These are phyloP conservation scores for Cardiocondyla obscurior DNA, from an alignment of 1,140 invertebrate genomes.

Conservation along the genomic window DNA sequence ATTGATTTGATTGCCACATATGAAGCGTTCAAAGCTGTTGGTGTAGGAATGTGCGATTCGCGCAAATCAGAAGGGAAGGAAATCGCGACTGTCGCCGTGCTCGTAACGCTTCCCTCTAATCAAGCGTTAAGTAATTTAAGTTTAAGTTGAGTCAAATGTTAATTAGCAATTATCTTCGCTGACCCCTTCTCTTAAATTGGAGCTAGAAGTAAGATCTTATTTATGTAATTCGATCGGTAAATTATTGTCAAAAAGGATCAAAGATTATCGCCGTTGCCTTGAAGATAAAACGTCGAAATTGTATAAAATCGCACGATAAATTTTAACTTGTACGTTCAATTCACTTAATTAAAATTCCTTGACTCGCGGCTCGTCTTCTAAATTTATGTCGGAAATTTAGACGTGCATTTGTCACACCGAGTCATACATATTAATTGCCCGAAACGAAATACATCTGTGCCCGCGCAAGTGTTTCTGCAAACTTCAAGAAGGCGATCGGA, in stretches of 20 bases:
- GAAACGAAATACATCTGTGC: neutral
- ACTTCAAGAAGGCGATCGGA: neutral
- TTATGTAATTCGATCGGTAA: neutral
- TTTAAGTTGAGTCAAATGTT: conserved; percentile 14
- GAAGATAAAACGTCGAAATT: neutral
- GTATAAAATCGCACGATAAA: neutral
- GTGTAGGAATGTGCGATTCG: neutral
- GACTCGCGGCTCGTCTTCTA: neutral
- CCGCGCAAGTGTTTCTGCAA: neutral
- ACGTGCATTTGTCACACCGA: neutral
- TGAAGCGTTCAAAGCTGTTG: conserved; percentile 16
- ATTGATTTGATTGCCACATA: conserved; percentile 52
- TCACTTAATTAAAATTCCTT: neutral
- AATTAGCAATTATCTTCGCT: neutral
- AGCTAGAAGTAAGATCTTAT: neutral
- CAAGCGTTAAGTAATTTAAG: conserved; percentile 33
- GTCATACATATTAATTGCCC: neutral
- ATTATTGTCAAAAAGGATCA: neutral
- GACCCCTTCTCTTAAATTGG: neutral
- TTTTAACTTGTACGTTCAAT: neutral
- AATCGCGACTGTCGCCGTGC: conserved; percentile 16
- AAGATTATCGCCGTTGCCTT: neutral
- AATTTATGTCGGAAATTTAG: neutral
- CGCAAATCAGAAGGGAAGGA: conserved; percentile 27
- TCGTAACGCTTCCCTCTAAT: neutral